Evolutionary conservation across 2,113 vertebrate species (phyloP).

Genomic region (Cavia porcellus): DNA sequence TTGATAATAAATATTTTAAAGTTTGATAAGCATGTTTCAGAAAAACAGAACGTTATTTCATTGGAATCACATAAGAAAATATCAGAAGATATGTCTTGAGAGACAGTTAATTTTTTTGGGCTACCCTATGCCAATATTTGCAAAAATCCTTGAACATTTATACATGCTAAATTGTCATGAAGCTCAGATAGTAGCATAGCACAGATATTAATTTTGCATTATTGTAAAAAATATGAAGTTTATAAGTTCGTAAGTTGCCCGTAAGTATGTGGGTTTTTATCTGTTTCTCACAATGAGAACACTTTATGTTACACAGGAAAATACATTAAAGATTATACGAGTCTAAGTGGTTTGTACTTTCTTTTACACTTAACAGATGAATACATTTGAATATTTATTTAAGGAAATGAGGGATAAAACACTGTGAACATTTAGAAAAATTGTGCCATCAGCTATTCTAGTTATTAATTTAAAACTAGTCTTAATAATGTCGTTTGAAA

Average conservation of each 20-base stretch:
- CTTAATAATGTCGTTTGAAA: background rate
- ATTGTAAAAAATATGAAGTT: background rate
- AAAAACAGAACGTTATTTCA: background rate
- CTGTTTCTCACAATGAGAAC: background rate
- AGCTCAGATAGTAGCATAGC: background rate
- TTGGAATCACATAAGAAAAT: background rate
- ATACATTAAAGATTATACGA: background rate
- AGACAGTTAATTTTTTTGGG: background rate
- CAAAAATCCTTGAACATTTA: background rate
- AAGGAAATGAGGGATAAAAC: background rate
- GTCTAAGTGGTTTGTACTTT: constrained; percentile 2
- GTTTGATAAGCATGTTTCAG: background rate
- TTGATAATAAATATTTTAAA: background rate
- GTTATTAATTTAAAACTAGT: background rate
- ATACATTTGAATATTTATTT: background rate
- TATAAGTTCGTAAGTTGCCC: background rate
- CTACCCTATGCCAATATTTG: background rate
- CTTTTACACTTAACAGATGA: background rate
- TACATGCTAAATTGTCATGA: background rate
- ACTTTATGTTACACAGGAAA: background rate
- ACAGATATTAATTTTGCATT: background rate
- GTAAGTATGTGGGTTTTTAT: background rate
- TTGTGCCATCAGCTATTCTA: background rate
- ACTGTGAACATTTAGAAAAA: constrained; percentile 14
- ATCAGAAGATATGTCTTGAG: background rate